phyloP scores from a whole-genome alignment of 2,888 invertebrate species.

The Tenodera sinensis region DNA sequence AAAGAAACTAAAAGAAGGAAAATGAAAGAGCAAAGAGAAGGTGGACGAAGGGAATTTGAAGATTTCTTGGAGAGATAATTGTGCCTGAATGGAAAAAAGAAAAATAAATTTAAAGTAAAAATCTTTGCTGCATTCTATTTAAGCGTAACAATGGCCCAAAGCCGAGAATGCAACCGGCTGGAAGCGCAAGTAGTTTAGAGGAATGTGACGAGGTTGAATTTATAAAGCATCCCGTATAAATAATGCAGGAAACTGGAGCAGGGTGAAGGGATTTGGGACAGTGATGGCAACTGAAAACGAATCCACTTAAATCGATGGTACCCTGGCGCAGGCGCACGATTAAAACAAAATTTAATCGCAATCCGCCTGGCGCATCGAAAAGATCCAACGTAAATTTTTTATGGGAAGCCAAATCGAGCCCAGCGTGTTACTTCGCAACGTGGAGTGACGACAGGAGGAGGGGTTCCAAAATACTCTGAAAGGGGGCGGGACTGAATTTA shows the following conservation, averaged over 20 bases:
- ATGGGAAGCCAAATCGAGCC: background rate
- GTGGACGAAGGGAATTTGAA: background rate
- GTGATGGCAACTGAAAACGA: background rate
- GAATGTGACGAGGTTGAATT: background rate
- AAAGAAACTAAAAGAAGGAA: too few species aligned
- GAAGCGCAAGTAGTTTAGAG: background rate
- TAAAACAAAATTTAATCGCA: background rate
- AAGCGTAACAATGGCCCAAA: background rate
- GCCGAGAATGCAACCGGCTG: background rate
- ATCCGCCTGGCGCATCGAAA: background rate
- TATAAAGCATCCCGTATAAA: background rate
- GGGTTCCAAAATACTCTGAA: background rate
- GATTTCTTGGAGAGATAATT: background rate
- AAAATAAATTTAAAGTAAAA: background rate
- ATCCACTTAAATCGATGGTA: background rate
- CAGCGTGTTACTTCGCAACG: background rate
- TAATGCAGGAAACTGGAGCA: background rate
- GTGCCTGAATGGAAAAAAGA: background rate
- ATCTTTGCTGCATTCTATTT: background rate
- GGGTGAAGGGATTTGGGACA: background rate
- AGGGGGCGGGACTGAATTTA: background rate
- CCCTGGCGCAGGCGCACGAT: background rate
- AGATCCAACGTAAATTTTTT: background rate
- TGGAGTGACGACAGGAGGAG: background rate
- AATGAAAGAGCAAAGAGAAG: background rate